Evolutionary conservation across 2,113 vertebrate species (phyloP), one percentile per base, ranked within the genome.

Genomic region (Peromyscus polionotus): DNA sequence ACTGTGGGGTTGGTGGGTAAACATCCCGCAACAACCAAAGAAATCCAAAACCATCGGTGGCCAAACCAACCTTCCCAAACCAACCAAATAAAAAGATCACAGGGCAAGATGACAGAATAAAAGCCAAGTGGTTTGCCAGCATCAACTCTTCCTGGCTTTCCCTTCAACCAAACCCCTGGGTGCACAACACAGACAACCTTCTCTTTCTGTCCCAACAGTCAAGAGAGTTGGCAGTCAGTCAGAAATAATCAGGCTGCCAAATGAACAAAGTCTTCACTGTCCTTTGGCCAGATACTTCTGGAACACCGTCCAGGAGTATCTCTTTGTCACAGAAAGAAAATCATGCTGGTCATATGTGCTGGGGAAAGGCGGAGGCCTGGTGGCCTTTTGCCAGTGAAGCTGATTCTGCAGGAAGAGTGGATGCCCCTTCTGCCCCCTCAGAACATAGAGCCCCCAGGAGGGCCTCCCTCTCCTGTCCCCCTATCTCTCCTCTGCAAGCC

Each of bases 211-310:
- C 75, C 92, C 94, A 67, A 51, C 31, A 57, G 65, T 13, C 68
- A 14, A 59, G 65, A 57, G 84, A 97, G 97, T 91, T 90, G 89
- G 92, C 92, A 95, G 88, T 16, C 11, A 45, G 85, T 95, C 63
- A 92, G 93, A 95, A 90, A 90, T 54, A 96, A 90, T 73, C 91
- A 65, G 68, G 83, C 84, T 13, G 65, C 2, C 48, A 75, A 89
- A 95, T 0, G 92, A 97, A 98, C 96, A 94, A 96, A 98, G 96
- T 33, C 4, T 91, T 91, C 96, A 63, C 95, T 98, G 88, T 98
- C 86, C 54, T 14, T 77, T 51, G 92, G 91, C 80, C 95, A 98
- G 97, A 76, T 75, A 95, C 96, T 98, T 95, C 97, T 98, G 96
- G 96, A 95, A 72, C 92, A 88, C 59, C 17, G 93, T 59, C 65